Conservation (phyloP, 2,797 vertebrate species). For the Xiphorhynchus erythropygius region DNA sequence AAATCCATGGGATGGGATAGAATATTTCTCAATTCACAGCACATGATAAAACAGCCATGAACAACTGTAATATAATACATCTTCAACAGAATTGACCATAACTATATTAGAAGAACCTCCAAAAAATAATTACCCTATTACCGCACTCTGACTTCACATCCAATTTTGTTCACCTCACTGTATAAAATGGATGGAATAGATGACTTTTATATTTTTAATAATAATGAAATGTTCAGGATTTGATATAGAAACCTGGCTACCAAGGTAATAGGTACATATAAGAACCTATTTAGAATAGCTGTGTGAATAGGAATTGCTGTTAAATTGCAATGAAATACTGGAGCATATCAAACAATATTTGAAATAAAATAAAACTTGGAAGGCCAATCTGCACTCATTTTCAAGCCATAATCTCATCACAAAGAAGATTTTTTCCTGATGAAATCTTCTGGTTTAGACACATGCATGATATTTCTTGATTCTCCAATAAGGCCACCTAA, state of each 20-base stretch:
- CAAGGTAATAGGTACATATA: background rate
- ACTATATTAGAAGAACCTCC: constrained; percentile 12
- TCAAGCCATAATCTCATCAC: background rate
- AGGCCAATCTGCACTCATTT: background rate
- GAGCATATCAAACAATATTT: constrained; percentile 26
- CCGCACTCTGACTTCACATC: background rate
- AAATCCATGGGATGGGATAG: background rate
- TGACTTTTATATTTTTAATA: constrained; percentile 43
- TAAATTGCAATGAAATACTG: constrained; percentile 26
- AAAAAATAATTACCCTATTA: constrained; percentile 43
- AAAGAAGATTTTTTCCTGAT: background rate
- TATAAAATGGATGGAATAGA: constrained; percentile 8
- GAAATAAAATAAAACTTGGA: constrained; percentile 30
- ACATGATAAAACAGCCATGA: background rate
- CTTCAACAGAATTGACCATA: constrained; percentile 3
- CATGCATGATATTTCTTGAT: background rate
- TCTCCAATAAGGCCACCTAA: background rate
- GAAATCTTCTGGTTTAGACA: background rate
- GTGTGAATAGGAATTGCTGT: constrained; percentile 2
- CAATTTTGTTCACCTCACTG: constrained; percentile 10
- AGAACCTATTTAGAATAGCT: constrained; percentile 37
- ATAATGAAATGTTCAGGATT: constrained; percentile 10
- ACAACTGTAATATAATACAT: background rate
- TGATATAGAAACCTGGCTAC: constrained; percentile 30
- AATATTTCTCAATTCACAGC: background rate